Evolutionary conservation across 2,797 vertebrate genomes (phyloP).

Genomic region (Arrhamphus sclerolepis): DNA sequence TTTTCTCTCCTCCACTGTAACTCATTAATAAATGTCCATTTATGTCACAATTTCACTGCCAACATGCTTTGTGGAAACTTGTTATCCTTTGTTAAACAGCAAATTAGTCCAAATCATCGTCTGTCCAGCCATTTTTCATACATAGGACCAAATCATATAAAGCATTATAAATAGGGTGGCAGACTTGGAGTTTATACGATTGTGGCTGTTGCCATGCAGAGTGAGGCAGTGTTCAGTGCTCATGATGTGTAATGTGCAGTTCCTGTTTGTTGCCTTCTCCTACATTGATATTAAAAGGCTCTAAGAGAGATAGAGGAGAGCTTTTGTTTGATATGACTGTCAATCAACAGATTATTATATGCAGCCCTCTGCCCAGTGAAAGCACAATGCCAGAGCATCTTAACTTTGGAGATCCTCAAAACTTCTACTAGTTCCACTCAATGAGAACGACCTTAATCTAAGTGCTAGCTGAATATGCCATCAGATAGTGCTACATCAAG

Average conservation of each 20-base stretch:
- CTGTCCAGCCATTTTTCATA: background rate
- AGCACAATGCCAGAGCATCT: constrained; percentile 19
- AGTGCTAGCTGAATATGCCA: too few species aligned
- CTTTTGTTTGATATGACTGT: constrained; percentile 51
- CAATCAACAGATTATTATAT: constrained; percentile 53
- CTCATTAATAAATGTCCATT: background rate
- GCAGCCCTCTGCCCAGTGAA: constrained; percentile 31
- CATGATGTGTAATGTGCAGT: constrained; percentile 65
- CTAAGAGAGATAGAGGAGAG: constrained; percentile 11
- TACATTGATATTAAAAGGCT: constrained; percentile 72
- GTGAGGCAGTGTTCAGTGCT: constrained; percentile 39
- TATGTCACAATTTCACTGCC: background rate
- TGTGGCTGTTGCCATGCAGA: constrained; percentile 72
- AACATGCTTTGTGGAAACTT: background rate
- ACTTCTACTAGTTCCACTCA: constrained; percentile 18
- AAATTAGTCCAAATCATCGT: background rate
- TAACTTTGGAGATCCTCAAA: constrained; percentile 21
- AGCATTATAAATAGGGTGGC: constrained; percentile 20
- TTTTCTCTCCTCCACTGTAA: constrained; percentile 11
- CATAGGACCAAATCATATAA: constrained; percentile 1
- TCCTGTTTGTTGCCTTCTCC: constrained; percentile 67
- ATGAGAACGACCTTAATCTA: constrained; percentile 8
- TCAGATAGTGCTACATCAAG: background rate
- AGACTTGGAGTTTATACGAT: constrained; percentile 54
- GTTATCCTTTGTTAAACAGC: background rate